Evolutionary conservation across 2,113 vertebrate species (phyloP).

Genomic region (Seriola aureovittata): DNA sequence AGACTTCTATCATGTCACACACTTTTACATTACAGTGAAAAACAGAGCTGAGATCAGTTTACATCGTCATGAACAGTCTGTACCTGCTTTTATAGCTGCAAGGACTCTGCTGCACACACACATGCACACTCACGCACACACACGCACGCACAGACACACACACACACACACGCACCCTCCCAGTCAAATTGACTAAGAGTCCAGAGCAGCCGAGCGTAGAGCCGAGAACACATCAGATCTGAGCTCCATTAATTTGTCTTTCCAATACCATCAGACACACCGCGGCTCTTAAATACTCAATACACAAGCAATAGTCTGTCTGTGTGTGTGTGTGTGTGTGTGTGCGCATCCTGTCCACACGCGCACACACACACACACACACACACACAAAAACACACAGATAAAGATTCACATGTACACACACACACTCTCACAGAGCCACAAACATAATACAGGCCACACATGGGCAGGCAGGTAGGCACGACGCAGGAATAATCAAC

Average conservation of each 20-base stretch:
- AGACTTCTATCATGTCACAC: too few relatives aligned
- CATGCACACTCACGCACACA: conserved; percentile 25
- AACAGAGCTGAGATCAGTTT: too few relatives aligned
- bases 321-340: background rate
- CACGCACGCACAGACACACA: conserved; percentile 20
- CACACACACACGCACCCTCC: conserved; percentile 3
- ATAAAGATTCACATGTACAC: background rate
- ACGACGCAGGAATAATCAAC: conserved; percentile 25
- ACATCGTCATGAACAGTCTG: too few relatives aligned
- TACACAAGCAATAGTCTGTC: background rate
- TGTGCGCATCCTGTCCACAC: background rate
- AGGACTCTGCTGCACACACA: background rate
- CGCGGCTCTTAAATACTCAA: conserved; percentile 2
- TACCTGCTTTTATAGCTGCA: too few relatives aligned
- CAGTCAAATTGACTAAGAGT: conserved; percentile 19
- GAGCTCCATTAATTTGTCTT: conserved; percentile 55
- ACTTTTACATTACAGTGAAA: too few relatives aligned
- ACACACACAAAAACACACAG: background rate
- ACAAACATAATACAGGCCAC: conserved; percentile 27
- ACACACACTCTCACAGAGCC: background rate
- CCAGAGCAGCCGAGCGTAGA: conserved; percentile 39
- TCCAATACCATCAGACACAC: conserved; percentile 25
- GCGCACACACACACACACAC: background rate
- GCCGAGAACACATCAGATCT: conserved; percentile 47
- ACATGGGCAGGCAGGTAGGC: conserved; percentile 20